Conservation (phyloP, 30 jellyfish, hydroid and myxozoan species). For the Aurelia coerulea region DNA sequence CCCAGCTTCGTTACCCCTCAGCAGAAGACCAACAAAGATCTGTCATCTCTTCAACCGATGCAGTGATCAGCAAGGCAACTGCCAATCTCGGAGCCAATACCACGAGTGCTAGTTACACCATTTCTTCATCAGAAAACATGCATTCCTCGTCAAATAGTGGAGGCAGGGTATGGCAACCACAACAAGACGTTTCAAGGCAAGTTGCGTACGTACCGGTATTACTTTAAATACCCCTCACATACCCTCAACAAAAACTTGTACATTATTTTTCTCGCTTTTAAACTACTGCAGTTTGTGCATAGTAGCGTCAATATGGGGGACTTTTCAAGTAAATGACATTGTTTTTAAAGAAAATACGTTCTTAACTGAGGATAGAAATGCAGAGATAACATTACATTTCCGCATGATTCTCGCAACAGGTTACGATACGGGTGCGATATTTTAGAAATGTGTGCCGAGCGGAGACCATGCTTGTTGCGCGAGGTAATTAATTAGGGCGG, state of each 20-base stretch:
- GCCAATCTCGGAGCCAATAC: slow-evolving; percentile 55
- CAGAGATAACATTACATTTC: neutral
- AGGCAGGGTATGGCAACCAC: slow-evolving; percentile 93
- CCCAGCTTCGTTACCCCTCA: slow-evolving; percentile 75
- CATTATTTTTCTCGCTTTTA: slow-evolving; percentile 14
- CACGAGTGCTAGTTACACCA: slow-evolving; percentile 68
- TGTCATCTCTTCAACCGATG: slow-evolving; percentile 61
- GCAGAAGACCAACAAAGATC: slow-evolving; percentile 78
- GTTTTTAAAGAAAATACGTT: slow-evolving; percentile 31
- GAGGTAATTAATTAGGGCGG: slow-evolving; percentile 15
- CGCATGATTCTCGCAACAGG: slow-evolving; percentile 17
- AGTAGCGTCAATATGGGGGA: slow-evolving; percentile 41
- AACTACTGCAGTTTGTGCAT: slow-evolving; percentile 34
- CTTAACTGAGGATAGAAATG: slow-evolving; percentile 70
- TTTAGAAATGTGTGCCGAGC: slow-evolving; percentile 4
- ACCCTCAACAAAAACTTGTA: neutral
- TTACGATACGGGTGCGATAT: neutral
- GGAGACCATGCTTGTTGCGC: slow-evolving; percentile 27
- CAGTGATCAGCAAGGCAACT: slow-evolving; percentile 57
- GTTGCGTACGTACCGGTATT: slow-evolving; percentile 89
- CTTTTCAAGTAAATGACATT: slow-evolving; percentile 45
- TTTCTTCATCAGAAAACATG: slow-evolving; percentile 72
- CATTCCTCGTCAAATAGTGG: slow-evolving; percentile 75
- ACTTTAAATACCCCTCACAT: slow-evolving; percentile 13
- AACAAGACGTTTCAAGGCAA: slow-evolving; percentile 88